Conservation (phyloP, 1,140 invertebrate species). For the Drosophila rhopaloa region DNA sequence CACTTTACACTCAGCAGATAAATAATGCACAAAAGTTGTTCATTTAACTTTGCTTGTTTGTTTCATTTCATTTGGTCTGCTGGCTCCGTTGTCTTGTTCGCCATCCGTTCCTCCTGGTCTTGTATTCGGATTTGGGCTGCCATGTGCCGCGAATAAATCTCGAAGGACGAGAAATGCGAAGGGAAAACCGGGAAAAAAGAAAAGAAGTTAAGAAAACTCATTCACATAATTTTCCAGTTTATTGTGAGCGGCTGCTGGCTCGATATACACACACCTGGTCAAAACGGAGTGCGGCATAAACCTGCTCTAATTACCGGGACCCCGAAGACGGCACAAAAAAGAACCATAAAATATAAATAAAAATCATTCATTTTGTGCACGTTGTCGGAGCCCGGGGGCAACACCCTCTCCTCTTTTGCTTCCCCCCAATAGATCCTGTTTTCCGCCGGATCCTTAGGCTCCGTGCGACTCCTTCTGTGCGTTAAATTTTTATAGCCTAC, state of each 20-base stretch:
- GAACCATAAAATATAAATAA: slow-evolving; percentile 81
- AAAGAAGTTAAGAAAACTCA: slow-evolving; percentile 82
- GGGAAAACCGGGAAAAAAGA: slow-evolving; percentile 25
- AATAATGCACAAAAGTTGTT: slow-evolving; percentile 83
- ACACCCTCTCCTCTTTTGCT: neutral
- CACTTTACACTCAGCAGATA: slow-evolving; percentile 61
- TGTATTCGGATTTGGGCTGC: slow-evolving; percentile 47
- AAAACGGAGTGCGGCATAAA: slow-evolving; percentile 57
- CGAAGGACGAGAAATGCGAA: slow-evolving; percentile 14
- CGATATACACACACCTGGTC: slow-evolving; percentile 73
- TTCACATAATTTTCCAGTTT: slow-evolving; percentile 82
- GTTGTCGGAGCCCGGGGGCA: slow-evolving; percentile 44
- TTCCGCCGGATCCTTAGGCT: slow-evolving; percentile 26
- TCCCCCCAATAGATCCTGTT: neutral
- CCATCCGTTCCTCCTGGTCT: slow-evolving; percentile 24
- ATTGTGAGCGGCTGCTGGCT: slow-evolving; percentile 62
- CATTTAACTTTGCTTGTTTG: slow-evolving; percentile 82
- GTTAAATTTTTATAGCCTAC: slow-evolving; percentile 82
- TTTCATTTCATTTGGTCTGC: slow-evolving; percentile 68
- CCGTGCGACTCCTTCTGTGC: slow-evolving; percentile 56
- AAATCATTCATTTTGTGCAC: slow-evolving; percentile 75
- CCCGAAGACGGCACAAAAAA: slow-evolving; percentile 26
- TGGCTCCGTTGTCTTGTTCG: slow-evolving; percentile 47
- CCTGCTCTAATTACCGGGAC: slow-evolving; percentile 74
- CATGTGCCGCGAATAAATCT: slow-evolving; percentile 82